Evolutionary conservation across 2,888 invertebrate species (phyloP).

Genomic region (Carpatolechia fugitivella): DNA sequence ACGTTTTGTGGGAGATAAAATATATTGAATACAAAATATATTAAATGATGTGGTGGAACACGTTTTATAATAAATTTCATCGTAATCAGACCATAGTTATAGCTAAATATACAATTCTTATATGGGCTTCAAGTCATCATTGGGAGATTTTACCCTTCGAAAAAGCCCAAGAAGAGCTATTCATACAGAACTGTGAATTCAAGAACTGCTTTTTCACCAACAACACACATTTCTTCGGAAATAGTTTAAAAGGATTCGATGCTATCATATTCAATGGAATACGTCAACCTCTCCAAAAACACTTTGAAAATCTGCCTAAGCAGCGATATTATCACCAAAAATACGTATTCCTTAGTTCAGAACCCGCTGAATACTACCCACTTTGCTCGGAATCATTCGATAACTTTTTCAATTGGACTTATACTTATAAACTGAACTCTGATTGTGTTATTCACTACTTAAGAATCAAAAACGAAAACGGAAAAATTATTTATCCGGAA

Average conservation of each 20-base stretch:
- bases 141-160: background rate
- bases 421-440: constrained; percentile 46
- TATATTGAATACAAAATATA: no score
- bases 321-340: constrained; percentile 51
- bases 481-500: background rate
- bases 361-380: constrained; percentile 62
- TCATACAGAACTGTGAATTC: constrained; percentile 42
- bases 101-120: no score
- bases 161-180: background rate
- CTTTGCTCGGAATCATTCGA: constrained; percentile 49
- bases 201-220: constrained; percentile 58
- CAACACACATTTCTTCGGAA: constrained; percentile 42
- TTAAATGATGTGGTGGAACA: no score
- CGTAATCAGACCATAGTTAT: no score
- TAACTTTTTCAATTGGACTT: constrained; percentile 65
- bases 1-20: no score
- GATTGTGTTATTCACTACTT: background rate
- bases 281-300: constrained; percentile 23
- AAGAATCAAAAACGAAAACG: background rate
- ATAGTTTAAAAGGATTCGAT: constrained; percentile 49
- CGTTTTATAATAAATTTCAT: no score
- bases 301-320: constrained; percentile 34
- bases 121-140: no score
- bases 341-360: constrained; percentile 62
- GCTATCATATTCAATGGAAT: constrained; percentile 61